A percentile compares a stretch with the other conserved stretches of the same genome.
Conservation (phyloP, 2,797 vertebrate species). For the Acrossocheilus wenchowensis region DNA sequence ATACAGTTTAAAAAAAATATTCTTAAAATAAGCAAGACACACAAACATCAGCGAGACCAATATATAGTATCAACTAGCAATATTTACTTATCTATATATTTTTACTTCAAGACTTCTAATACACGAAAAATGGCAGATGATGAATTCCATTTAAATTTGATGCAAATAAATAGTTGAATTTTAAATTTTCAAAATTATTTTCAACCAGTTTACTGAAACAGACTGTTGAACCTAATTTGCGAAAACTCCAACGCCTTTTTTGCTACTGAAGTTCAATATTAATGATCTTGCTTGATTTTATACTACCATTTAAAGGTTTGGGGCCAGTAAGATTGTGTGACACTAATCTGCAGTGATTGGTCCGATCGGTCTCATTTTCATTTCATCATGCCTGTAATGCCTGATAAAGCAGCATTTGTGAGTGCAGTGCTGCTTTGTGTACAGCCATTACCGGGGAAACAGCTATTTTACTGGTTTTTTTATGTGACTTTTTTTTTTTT, state of each 20-base stretch:
- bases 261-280: not conserved
- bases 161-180: not conserved
- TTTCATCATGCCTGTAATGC: too few relatives aligned
- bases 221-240: not conserved
- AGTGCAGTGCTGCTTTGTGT: too few relatives aligned
- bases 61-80: not conserved
- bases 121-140: not conserved
- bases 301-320: not conserved
- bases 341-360: too few relatives aligned
- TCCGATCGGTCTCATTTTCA: too few relatives aligned
- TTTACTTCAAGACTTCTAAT: not conserved
- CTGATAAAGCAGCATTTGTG: too few relatives aligned
- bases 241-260: not conserved
- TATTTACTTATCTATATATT: not conserved
- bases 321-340: not conserved
- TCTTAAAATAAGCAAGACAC: not conserved
- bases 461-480: too few relatives aligned
- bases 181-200: not conserved
- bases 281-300: not conserved
- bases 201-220: not conserved
- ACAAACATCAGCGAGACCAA: not conserved
- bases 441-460: too few relatives aligned
- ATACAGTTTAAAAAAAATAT: not conserved
- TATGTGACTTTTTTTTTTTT: too few relatives aligned
- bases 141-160: not conserved